Conservation (phyloP, 2,113 vertebrate species). For the Chloropsis hardwickii region DNA sequence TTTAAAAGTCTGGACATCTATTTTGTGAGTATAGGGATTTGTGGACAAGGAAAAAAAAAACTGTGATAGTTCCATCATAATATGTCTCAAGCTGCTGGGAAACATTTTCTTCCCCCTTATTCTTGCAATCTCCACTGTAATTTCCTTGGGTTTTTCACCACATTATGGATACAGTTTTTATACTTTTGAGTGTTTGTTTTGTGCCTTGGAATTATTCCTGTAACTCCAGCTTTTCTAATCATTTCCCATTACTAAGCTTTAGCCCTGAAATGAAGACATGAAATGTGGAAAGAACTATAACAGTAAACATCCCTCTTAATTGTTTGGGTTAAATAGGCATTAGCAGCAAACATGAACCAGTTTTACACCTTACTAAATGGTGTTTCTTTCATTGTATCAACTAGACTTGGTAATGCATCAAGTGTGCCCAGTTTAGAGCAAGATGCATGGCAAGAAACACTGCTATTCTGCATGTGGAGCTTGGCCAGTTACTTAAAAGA, state of each 20-base stretch:
- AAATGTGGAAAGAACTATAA: neutral
- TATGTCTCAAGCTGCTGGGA: neutral
- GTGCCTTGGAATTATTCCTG: neutral
- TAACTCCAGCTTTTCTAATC: neutral
- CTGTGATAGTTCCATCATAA: neutral
- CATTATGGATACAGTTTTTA: neutral
- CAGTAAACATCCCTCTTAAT: neutral
- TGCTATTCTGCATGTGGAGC: neutral
- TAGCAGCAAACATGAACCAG: neutral
- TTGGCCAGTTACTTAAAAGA: slow-evolving; percentile 27
- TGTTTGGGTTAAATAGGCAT: neutral
- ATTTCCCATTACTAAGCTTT: neutral
- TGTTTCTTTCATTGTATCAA: neutral
- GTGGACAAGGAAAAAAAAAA: neutral
- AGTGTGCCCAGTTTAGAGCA: neutral
- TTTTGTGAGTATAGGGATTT: neutral
- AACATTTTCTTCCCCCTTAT: neutral
- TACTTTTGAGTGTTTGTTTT: neutral
- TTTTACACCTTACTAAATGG: neutral
- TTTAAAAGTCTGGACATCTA: neutral
- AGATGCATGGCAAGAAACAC: neutral
- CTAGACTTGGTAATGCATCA: neutral
- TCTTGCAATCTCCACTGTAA: neutral
- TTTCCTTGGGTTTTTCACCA: neutral
- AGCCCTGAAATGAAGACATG: neutral